Evolutionary conservation across 2,113 vertebrate species (phyloP).

Genomic region (Ameiurus melas): DNA sequence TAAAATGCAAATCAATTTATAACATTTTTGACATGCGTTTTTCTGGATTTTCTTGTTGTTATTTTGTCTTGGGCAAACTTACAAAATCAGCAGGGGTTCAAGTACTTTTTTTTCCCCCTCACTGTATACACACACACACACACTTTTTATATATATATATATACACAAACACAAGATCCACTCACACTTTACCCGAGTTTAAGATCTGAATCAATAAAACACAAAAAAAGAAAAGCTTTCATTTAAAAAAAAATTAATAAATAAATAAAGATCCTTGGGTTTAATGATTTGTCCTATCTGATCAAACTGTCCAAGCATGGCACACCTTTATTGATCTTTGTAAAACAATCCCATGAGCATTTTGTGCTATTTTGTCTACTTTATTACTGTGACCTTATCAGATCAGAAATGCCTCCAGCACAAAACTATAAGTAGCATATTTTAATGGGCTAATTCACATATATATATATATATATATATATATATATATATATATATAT

Average conservation of each 20-base stretch:
- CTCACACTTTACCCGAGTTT: not conserved
- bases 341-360: not conserved
- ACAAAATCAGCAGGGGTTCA: too few relatives aligned
- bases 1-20: too few relatives aligned
- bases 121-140: too few relatives aligned
- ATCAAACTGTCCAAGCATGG: not conserved
- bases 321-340: not conserved
- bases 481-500: too few relatives aligned
- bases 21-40: too few relatives aligned
- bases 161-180: too few relatives aligned
- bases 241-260: not conserved
- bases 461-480: too few relatives aligned
- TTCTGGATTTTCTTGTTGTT: too few relatives aligned
- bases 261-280: not conserved
- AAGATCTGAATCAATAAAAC: not conserved
- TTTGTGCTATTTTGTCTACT: conserved; percentile 5
- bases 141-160: too few relatives aligned
- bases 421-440: not conserved
- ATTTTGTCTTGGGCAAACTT: too few relatives aligned
- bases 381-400: conserved; percentile 19
- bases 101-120: too few relatives aligned
- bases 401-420: not conserved
- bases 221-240: not conserved
- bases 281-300: not conserved
- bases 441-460: conserved; percentile 6